Percentiles rank a stretch among this genome's conserved stretches.
Evolutionary conservation across 2,888 invertebrate species (phyloP).

Genomic region (Tetanocera ferruginea): DNA sequence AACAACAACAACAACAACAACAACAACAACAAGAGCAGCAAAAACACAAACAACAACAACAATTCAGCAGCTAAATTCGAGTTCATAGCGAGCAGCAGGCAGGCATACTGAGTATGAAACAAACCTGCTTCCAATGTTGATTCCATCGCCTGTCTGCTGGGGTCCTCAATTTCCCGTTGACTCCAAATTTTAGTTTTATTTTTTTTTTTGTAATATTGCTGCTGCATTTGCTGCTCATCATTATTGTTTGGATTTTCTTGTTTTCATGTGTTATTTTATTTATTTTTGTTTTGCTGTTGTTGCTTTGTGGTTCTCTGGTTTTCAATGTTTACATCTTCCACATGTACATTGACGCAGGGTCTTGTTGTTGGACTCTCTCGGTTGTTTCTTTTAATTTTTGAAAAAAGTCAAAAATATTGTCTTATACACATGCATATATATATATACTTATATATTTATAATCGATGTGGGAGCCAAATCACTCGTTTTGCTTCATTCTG

Average conservation of each 20-base stretch:
- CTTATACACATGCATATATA: too few species aligned
- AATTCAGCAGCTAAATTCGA: neutral
- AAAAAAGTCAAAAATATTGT: neutral
- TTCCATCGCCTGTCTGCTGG: constrained; percentile 1
- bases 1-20: neutral
- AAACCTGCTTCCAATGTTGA: constrained; percentile 23
- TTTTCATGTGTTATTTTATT: neutral
- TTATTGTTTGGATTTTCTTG: constrained; percentile 15
- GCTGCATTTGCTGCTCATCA: neutral
- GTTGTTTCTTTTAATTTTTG: constrained; percentile 5
- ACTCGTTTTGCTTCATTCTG: neutral
- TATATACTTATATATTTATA: neutral
- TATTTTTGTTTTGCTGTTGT: neutral
- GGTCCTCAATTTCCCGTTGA: constrained; percentile 32
- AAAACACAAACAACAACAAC: neutral
- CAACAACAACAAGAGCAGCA: neutral
- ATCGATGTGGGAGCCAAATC: constrained; percentile 2
- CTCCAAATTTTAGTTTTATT: neutral
- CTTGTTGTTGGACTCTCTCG: neutral
- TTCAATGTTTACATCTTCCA: constrained; percentile 30
- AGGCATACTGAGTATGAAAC: neutral
- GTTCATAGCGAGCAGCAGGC: constrained; percentile 15
- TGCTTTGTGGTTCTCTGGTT: constrained; percentile 14
- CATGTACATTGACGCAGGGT: neutral
- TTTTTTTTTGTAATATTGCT: neutral